phyloP scores from a whole-genome alignment of 2,888 invertebrate genomes.

The Malthinus seriepunctatus region DNA sequence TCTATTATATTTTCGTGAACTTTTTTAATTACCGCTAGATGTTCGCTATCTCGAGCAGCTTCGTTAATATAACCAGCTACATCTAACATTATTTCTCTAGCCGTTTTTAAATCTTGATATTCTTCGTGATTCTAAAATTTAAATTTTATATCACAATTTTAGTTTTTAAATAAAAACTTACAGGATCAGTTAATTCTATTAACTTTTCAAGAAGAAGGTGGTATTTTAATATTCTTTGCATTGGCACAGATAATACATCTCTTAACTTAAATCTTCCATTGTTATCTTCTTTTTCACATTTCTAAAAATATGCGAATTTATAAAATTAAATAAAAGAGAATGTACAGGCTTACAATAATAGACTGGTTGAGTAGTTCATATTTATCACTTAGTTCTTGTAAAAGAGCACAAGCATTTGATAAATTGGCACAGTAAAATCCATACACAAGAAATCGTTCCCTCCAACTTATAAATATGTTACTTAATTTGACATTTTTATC shows the following conservation, averaged over 20 bases:
- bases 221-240: constrained; percentile 98
- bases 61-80: constrained; percentile 97
- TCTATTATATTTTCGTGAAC: constrained; percentile 87
- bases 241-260: constrained; percentile 95
- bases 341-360: constrained; percentile 62
- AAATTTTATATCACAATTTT: neutral
- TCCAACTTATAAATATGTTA: constrained; percentile 87
- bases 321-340: constrained; percentile 4
- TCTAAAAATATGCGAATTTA: constrained; percentile 57
- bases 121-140: constrained; percentile 75
- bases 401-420: constrained; percentile 81
- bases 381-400: constrained; percentile 75
- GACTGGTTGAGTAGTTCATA: constrained; percentile 68
- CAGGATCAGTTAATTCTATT: constrained; percentile 82
- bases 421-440: constrained; percentile 96
- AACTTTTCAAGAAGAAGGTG: constrained; percentile 90
- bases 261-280: constrained; percentile 93
- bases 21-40: constrained; percentile 84
- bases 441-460: constrained; percentile 89
- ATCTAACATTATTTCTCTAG: constrained; percentile 95
- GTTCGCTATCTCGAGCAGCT: constrained; percentile 95
- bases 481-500: constrained; percentile 67
- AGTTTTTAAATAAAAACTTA: constrained; percentile 50
- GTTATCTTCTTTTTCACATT: constrained; percentile 91
- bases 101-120: constrained; percentile 77